Base-by-base conservation (phyloP, 2,113 vertebrate species). In the Conger conger region DNA sequence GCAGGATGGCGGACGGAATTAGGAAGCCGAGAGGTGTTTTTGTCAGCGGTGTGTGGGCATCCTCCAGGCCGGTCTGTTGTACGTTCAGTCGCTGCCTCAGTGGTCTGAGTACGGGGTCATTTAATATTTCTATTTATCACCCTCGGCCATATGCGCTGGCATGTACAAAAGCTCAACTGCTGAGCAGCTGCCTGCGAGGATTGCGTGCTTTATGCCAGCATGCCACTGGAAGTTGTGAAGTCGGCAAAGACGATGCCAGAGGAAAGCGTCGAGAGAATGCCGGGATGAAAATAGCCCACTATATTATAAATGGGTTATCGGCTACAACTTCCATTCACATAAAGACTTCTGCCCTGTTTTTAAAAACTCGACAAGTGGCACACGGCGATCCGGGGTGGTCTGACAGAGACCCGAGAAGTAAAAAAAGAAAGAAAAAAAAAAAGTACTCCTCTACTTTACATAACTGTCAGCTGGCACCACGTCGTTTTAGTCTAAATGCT, bases 211-310 rank as follows among this genome's bases (percentile, higher is more conserved):
- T 93, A 96, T 97, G 96, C 95, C 96, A 97, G 92, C 96, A 96
- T 96, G 95, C 94, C 95, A 94, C 93, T 95, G 93, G 93, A 95
- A 95, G 93, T 94, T 96, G 95, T 94, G 93, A 96, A 96, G 96
- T 95, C 94, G 93, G 94, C 95, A 94, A 94, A 95, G 93, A 95
- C 91, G 94, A 94, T 96, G 95, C 94, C 95, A 97, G 93, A 91
- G 93, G 90, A 91, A 95, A 93, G 94, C 95, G 96, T 94, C 95
- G 95, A 95, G 93, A 90, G 93, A 94, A 97, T 96, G 95, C 96
- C 96, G 96, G 87, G 96, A 96, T 97, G 93, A 96, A 97, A 97
- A 97, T 96, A 97, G 96, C 95, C 93, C 92, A 91, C 76, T 78
- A 84, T 79, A 84, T 50, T 84, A 84, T 78, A 79, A 84, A 37